Conservation (phyloP, 2,888 invertebrate genomes). For the Taphrorychus bicolor region DNA sequence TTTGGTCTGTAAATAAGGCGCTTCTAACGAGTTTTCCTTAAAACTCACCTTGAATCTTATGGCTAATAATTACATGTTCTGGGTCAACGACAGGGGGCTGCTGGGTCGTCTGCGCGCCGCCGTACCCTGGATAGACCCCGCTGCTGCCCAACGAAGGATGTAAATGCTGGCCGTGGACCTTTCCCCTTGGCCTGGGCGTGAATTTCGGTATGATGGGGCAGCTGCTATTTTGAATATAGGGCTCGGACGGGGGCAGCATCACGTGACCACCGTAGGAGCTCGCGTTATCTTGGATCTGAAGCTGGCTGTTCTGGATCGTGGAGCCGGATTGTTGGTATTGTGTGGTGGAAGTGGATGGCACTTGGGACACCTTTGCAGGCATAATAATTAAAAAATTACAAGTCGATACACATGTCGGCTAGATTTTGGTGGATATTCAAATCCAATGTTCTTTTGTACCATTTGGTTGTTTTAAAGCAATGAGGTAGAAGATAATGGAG, state of each 20-base stretch:
- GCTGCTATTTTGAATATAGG: conserved; percentile 23
- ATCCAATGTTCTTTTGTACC: too few species aligned
- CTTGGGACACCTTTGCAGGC: conserved; percentile 21
- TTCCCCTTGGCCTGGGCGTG: conserved; percentile 20
- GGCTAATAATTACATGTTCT: conserved; percentile 38
- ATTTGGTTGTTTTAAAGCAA: too few species aligned
- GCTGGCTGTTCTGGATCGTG: background rate
- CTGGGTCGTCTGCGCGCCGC: background rate
- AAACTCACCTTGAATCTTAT: conserved; percentile 13
- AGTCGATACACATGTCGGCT: too few species aligned
- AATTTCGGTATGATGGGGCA: conserved; percentile 30
- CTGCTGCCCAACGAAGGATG: background rate
- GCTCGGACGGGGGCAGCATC: conserved; percentile 18
- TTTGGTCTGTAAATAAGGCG: background rate
- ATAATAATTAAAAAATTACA: too few species aligned
- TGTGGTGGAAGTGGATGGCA: conserved; percentile 6
- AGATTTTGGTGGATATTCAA: too few species aligned
- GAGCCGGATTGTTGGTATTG: background rate
- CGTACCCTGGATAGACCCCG: background rate
- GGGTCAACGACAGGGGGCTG: background rate
- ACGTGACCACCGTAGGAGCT: background rate
- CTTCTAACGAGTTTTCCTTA: background rate
- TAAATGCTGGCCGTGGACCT: background rate
- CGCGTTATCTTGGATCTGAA: background rate
- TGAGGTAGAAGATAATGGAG: too few species aligned